phyloP scores from a whole-genome alignment of 2,888 invertebrate species.

The Netelia fuscicornis region DNA sequence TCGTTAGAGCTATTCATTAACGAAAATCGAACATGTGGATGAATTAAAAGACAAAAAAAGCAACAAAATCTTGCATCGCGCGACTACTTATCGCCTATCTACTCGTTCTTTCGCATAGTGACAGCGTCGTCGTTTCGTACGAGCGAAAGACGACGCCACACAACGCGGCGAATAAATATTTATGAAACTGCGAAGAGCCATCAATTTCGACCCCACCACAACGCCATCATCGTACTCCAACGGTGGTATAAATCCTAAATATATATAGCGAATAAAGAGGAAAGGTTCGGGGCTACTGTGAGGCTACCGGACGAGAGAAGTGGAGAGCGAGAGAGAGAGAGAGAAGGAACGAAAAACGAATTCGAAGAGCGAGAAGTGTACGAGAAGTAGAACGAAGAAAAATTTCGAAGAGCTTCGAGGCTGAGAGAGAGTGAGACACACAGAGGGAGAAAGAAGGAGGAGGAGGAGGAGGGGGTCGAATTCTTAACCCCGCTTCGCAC shows the following conservation, averaged over 20 bases:
- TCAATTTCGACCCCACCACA: slow-evolving; percentile 55
- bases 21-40: not conserved
- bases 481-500: slow-evolving; percentile 60
- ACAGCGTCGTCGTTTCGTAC: not conserved
- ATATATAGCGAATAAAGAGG: not conserved
- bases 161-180: slow-evolving; percentile 65
- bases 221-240: slow-evolving; percentile 28
- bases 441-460: not conserved
- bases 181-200: slow-evolving; percentile 64
- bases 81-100: too few relatives aligned
- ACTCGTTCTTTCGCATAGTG: not conserved
- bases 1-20: not conserved
- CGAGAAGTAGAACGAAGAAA: slow-evolving; percentile 16
- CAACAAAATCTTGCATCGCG: not conserved
- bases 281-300: slow-evolving; percentile 1
- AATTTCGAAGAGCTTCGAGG: not conserved
- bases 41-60: not conserved
- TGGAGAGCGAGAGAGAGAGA: not conserved
- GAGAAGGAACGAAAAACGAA: slow-evolving; percentile 23
- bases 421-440: not conserved
- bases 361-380: slow-evolving; percentile 23
- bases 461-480: slow-evolving; percentile 52
- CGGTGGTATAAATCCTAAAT: not conserved
- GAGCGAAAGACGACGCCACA: slow-evolving; percentile 20
- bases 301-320: not conserved